Evolutionary conservation across 2,797 vertebrate genomes (phyloP).

Genomic region (Scyliorhinus canicula): DNA sequence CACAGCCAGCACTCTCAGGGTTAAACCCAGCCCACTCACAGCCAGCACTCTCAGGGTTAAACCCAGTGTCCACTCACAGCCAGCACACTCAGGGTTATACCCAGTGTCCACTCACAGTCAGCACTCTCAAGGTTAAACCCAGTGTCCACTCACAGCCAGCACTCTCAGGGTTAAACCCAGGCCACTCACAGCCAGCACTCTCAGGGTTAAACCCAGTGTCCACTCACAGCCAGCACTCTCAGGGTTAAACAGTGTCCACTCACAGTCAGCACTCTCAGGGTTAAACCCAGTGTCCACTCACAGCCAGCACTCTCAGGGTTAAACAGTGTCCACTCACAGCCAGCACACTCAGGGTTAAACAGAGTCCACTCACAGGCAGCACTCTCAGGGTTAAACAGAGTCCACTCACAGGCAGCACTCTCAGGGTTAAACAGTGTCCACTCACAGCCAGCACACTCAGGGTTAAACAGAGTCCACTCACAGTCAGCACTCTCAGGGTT

Average conservation of each 20-base stretch:
- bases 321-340: no score
- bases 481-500: neutral
- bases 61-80: no score
- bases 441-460: neutral
- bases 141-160: neutral
- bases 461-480: neutral
- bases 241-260: neutral
- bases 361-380: no score
- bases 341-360: no score
- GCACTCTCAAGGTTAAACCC: constrained; percentile 51
- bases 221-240: neutral
- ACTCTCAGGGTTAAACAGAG: neutral
- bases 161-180: neutral
- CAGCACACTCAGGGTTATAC: neutral
- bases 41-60: neutral
- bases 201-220: neutral
- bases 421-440: neutral
- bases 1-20: neutral
- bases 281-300: constrained; percentile 46
- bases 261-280: constrained; percentile 42
- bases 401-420: neutral
- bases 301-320: no score
- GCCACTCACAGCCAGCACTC: neutral
- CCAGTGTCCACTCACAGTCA: no score
- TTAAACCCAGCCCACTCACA: neutral